Percentiles rank a stretch among this genome's conserved stretches.
Conservation (phyloP, 2,888 invertebrate genomes). For the Orthosia gracilis region DNA sequence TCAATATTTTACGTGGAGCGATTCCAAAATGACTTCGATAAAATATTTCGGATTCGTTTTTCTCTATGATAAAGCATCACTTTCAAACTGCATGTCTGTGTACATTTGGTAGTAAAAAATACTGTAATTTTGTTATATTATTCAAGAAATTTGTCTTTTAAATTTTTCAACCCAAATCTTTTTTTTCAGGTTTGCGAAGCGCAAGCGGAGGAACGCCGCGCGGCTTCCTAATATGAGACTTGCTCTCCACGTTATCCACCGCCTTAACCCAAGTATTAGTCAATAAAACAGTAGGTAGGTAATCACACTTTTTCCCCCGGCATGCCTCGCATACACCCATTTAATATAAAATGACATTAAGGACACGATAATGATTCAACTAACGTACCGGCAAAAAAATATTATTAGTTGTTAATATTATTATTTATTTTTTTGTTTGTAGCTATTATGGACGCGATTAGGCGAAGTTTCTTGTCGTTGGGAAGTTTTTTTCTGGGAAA, state of each 20-base stretch:
- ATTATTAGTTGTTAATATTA: conserved; percentile 63
- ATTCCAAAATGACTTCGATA: no score
- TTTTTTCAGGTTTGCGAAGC: no score
- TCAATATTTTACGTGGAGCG: no score
- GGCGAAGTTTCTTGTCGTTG: conserved; percentile 31
- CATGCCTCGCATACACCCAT: conserved; percentile 35
- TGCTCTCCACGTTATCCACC: background rate
- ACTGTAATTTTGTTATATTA: no score
- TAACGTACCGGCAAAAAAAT: conserved; percentile 59
- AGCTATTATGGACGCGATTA: conserved; percentile 51
- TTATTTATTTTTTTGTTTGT: conserved; percentile 59
- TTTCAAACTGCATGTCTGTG: no score
- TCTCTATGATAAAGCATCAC: no score
- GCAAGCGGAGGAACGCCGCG: no score
- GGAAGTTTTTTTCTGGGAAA: conserved; percentile 26
- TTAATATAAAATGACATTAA: conserved; percentile 65
- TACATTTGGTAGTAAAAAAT: no score
- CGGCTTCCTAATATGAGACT: no score
- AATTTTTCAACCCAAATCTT: no score
- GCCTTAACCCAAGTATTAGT: conserved; percentile 50
- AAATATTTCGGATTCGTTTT: no score
- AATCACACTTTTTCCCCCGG: conserved; percentile 62
- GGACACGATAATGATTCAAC: conserved; percentile 66
- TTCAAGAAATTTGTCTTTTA: no score
- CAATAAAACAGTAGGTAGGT: conserved; percentile 55